Evolutionary conservation across 1,140 invertebrate species (phyloP), one percentile per base, ranked within the genome.

Genomic region (Drosophila murphyi): DNA sequence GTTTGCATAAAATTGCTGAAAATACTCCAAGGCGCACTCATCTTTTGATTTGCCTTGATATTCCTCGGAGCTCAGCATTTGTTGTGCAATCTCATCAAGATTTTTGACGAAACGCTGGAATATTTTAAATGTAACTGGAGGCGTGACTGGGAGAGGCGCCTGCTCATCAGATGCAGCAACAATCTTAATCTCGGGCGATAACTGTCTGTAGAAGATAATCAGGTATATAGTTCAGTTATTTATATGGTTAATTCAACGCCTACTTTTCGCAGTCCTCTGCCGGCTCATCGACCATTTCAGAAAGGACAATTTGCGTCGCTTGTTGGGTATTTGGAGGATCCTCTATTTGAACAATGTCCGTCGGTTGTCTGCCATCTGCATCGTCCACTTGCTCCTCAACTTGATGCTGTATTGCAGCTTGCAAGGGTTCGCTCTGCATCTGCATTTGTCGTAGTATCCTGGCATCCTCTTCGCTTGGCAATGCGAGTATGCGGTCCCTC

Each of bases 91-190:
- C 20, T 39, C 34, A 8, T 76, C 56, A 0, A 80, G 32, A 68
- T 80, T 80, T 32, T 29, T 54, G 2, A 80, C 28, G 20, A 32
- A 68, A n/a, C 34, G 45, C 29, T 76, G 54, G 29, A 80, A 80
- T 8, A 55, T 2, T 5, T 39, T 2, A 8, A 80, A 76, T 6
- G 56, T 37, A 5, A 76, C 48, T 1, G 48, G 72, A 10, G 31
- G 31, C 7, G 12, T 39, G 12, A 32, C 8, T 12, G 7, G 32
- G 12, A 5, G 10, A 35, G 5, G 2, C 5, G 48, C 7, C 2
- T 10, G 20, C 28, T 28, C 32, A 5, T 10, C 43, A 28, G 29
- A 5, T 54, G 2, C 5, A 3, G 29, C 35, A 54, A 7, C 3
- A 12, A 28, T 12, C 12, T 35, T 12, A 48, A 29, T 34, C 7